A percentile compares a stretch with the other conserved stretches of the same genome.
Conservation (phyloP, 2,113 vertebrate species). For the Myiozetetes cayanensis region DNA sequence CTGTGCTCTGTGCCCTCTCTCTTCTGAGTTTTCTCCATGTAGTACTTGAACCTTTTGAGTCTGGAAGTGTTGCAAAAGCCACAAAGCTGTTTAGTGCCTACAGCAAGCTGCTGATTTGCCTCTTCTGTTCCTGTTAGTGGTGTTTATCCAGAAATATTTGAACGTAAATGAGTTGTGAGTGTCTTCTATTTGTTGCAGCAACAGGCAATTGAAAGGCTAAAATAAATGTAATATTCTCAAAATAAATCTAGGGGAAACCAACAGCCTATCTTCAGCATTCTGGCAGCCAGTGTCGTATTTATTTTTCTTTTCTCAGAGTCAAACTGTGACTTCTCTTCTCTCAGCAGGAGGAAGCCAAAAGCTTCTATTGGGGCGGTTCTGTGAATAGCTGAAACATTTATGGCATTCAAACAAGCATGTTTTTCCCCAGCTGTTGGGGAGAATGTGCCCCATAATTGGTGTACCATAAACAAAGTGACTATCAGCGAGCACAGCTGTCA, state of each 20-base stretch:
- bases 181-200: neutral
- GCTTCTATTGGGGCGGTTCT: neutral
- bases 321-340: neutral
- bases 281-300: neutral
- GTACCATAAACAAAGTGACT: constrained; percentile 3
- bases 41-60: neutral
- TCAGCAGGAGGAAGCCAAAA: constrained; percentile 6
- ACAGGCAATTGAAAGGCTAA: neutral
- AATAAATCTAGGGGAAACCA: constrained; percentile 3
- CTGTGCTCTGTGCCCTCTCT: neutral
- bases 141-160: neutral
- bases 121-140: neutral
- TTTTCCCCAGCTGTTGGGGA: constrained; percentile 26
- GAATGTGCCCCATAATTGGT: neutral
- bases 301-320: constrained; percentile 10
- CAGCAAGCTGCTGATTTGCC: neutral
- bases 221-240: constrained; percentile 1
- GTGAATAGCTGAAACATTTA: neutral
- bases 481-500: neutral
- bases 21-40: neutral
- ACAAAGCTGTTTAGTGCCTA: neutral
- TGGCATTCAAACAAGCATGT: neutral
- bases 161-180: neutral
- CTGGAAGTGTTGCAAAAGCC: neutral
- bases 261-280: neutral